Evolutionary conservation across 2,888 invertebrate species (phyloP).

Genomic region (Leptogaster cylindrica): DNA sequence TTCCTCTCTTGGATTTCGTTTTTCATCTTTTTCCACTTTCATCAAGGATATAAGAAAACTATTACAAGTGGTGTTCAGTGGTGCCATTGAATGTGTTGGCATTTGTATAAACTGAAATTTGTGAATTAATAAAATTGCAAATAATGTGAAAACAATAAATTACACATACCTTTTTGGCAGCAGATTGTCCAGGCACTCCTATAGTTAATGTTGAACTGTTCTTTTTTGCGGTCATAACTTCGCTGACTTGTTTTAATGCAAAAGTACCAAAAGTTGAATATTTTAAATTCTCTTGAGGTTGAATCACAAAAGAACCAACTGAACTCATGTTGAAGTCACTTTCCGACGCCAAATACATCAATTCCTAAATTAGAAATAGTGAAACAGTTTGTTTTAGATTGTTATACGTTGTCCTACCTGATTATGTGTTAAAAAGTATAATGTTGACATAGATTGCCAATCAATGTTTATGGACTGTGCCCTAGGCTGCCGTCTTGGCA

Average conservation of each 20-base stretch:
- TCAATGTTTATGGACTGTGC: constrained; percentile 61
- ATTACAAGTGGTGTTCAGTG: constrained; percentile 54
- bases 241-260: constrained; percentile 58
- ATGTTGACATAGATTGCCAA: constrained; percentile 69
- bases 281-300: constrained; percentile 52
- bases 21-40: constrained; percentile 46
- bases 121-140: constrained; percentile 41
- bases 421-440: constrained; percentile 68
- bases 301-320: constrained; percentile 55
- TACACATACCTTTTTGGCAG: constrained; percentile 63
- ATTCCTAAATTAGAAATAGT: constrained; percentile 58
- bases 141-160: constrained; percentile 4
- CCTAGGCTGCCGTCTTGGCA: constrained; percentile 64
- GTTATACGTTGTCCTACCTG: constrained; percentile 61
- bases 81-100: constrained; percentile 60
- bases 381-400: constrained; percentile 19
- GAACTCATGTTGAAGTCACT: constrained; percentile 59
- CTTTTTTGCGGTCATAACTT: constrained; percentile 43
- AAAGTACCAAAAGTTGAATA: constrained; percentile 63
- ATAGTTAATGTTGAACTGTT: constrained; percentile 48
- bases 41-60: constrained; percentile 2
- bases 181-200: constrained; percentile 59
- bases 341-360: constrained; percentile 62
- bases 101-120: constrained; percentile 57
- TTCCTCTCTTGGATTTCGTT: neutral